Conservation (phyloP, 1,140 invertebrate species). For the Hydropsyche tenuis region DNA sequence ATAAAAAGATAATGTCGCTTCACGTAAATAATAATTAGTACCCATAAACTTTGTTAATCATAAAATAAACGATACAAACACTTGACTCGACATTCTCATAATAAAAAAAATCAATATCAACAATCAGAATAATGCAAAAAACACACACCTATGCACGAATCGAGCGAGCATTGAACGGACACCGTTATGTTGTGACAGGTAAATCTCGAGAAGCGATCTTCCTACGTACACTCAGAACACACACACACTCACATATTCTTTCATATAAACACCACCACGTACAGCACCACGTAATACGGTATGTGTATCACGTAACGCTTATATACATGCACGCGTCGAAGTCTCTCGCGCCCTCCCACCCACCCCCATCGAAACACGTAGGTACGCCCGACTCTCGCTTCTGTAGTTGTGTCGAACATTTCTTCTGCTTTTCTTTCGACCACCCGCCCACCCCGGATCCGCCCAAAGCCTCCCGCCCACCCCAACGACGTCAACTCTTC, state of each 20-base stretch:
- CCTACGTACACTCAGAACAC: background rate
- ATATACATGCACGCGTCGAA: slow-evolving; percentile 45
- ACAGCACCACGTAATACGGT: background rate
- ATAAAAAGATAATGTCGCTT: too few species aligned
- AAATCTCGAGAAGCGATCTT: slow-evolving; percentile 11
- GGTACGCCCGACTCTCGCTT: too few species aligned
- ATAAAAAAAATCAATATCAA: too few species aligned
- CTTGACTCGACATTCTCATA: too few species aligned
- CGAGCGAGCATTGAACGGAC: background rate
- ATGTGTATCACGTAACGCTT: slow-evolving; percentile 24
- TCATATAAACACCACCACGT: background rate
- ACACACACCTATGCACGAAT: background rate
- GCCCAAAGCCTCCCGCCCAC: slow-evolving; percentile 24
- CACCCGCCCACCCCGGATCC: slow-evolving; percentile 21
- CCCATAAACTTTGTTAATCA: too few species aligned
- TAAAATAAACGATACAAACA: too few species aligned
- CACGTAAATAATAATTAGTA: too few species aligned
- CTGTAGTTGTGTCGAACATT: slow-evolving; percentile 50
- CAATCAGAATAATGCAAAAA: too few species aligned
- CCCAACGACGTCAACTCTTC: slow-evolving; percentile 21
- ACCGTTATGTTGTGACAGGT: slow-evolving; percentile 23
- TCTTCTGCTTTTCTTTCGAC: slow-evolving; percentile 50
- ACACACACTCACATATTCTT: background rate
- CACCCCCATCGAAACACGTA: background rate
- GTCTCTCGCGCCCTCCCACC: slow-evolving; percentile 4